Base-by-base conservation (phyloP, 1,140 invertebrate species). In the Meteorus sp. region DNA sequence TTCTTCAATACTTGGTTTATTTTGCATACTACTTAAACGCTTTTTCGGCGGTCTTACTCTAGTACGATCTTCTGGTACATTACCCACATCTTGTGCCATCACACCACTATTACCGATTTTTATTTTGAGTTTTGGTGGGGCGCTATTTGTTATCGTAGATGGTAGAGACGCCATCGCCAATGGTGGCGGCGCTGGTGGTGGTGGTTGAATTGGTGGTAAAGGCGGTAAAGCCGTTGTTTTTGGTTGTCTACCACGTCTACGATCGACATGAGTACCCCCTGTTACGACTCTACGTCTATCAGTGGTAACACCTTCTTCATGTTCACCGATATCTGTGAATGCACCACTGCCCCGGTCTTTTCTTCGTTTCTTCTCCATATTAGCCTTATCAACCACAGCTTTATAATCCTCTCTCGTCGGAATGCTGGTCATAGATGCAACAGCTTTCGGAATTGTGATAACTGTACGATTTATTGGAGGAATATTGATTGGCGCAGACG, bases 381-480 rank as follows among this genome's bases (percentile, higher is more conserved):
- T 85, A 22, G 39, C 50, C 2, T 83, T 82, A 56, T 87, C 85
- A 7, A 85, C 83, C 27, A 85, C 83, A 1, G 76, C 79, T 66
- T 89, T 87, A 69, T 93, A 93, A 69, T 93, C 91, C 62, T 93
- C 91, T 64, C 88, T 84, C 0, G 90, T 92, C 0, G 90, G 90
- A 67, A 92, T 91, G 22, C 85, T 88, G 0, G 89, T 90, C 88
- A 93, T 91, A 0, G 90, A 92, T 0, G 90, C 89, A 1, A 93
- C 90, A 1, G 91, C 91, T 78, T 93, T 93, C 0, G 91, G 91
- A 63, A 93, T 92, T 0, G 89, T 91, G 35, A 92, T 91, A 2
- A 89, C 86, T 9, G 87, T 87, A 29, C 90, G 83, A 59, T 81
- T 85, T 9, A 89, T 68, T 0, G 86, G 85, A 27, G 86, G 85